Base-by-base conservation (phyloP, 2,888 invertebrate genomes). In the Malacosoma neustria region DNA sequence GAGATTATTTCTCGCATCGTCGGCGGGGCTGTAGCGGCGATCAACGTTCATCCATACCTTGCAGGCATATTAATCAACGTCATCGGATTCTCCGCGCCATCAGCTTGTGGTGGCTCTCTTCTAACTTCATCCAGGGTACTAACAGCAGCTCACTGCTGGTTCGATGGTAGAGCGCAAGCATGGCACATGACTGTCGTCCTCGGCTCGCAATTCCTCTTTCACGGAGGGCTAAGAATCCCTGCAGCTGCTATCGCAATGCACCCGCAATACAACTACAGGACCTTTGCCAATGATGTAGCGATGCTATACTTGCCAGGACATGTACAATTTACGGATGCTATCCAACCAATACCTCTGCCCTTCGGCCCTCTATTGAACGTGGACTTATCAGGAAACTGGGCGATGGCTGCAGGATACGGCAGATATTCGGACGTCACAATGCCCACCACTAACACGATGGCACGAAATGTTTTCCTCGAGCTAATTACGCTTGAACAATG, bases 101-200 rank as follows among this genome's bases (percentile, higher is more conserved):
- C 76, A 1, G 74, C 71, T 0, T 80, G 79, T 36, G 80, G 80
- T 4, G 77, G 76, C 29, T 69, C 79, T 1, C 50, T 80, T 3
- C 40, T 80, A 3, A 56, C 71, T 1, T 36, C 53, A 9, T 55
- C 51, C 5, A 70, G 67, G 44, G 56, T 79, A 2, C 42, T 80
- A 5, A 79, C 80, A 5, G 80, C 80, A 1, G 80, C 80, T 6
- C 80, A 80, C 46, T 80, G 80, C 48, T 80, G 76, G 75, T 58
- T 48, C 37, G 76, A 77, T 37, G 76, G 76, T 31, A 47, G 57
- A 36, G 54, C 57, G 43, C 66, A 67, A 47, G 80, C 73, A 4
- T 61, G 58, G 54, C 57, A 61, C 13, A 64, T 77, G 43, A 72
- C 72, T 2, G 71, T 65, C 2, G 79, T 79, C 3, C 49, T 79